Evolutionary conservation across 2,797 vertebrate species (phyloP).

Genomic region (Myotis myotis): DNA sequence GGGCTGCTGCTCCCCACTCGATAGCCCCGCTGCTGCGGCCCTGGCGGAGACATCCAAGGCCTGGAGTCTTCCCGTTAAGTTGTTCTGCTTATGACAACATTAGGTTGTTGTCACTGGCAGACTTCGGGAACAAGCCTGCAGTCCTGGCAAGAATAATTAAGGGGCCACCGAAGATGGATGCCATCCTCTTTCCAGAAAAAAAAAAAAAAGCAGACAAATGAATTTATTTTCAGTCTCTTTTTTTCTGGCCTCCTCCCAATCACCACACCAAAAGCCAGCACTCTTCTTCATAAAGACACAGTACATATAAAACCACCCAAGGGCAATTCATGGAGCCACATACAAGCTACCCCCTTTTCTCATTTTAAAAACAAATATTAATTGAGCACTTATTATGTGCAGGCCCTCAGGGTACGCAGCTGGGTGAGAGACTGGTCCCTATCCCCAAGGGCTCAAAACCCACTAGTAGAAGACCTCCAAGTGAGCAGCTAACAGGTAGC

Average conservation of each 20-base stretch:
- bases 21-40: background rate
- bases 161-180: background rate
- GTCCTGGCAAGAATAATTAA: slow-evolving; percentile 13
- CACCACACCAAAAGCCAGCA: background rate
- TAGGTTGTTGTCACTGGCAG: slow-evolving; percentile 48
- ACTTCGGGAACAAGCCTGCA: background rate
- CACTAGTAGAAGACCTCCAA: background rate
- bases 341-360: background rate
- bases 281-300: background rate
- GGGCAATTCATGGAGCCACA: background rate
- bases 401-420: background rate
- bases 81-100: slow-evolving; percentile 33
- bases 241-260: slow-evolving; percentile 2
- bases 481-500: background rate
- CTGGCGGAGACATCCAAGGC: background rate
- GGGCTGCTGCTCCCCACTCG: background rate
- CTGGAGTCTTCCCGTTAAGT: background rate
- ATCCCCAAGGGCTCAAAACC: background rate
- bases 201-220: slow-evolving; percentile 18
- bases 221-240: background rate
- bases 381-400: background rate
- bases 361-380: background rate
- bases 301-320: background rate
- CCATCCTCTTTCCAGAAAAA: background rate
- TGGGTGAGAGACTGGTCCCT: background rate